A percentile compares a stretch with the other conserved stretches of the same genome.
Evolutionary conservation across 1,140 invertebrate genomes (phyloP).

Genomic region (Mamestra configurata): DNA sequence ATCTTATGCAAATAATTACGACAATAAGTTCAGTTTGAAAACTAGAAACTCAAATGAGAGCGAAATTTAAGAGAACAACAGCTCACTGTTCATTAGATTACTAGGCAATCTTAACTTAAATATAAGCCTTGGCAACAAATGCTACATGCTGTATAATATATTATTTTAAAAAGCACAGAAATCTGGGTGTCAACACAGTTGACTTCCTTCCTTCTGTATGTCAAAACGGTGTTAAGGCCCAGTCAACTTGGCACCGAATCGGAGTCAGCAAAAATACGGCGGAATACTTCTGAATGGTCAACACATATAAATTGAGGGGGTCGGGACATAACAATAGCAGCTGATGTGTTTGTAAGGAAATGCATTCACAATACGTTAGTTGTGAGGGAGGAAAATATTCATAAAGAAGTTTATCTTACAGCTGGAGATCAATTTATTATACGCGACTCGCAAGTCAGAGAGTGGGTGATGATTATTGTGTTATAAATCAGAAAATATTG

Average conservation of each 20-base stretch:
- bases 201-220: not conserved
- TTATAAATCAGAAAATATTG: no score
- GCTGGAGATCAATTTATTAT: not conserved
- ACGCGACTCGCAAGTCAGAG: no score
- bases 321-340: constrained; percentile 4
- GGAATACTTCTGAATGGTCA: constrained; percentile 21
- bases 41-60: no score
- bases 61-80: no score
- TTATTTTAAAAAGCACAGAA: not conserved
- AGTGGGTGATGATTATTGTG: not conserved
- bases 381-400: not conserved
- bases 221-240: constrained; percentile 12
- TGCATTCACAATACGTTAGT: constrained; percentile 12
- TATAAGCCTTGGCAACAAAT: no score
- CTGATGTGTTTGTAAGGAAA: constrained; percentile 24
- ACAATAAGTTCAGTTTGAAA: no score
- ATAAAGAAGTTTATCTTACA: not conserved
- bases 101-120: no score
- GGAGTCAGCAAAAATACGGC: constrained; percentile 1
- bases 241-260: constrained; percentile 19
- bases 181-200: constrained; percentile 18
- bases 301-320: constrained; percentile 14
- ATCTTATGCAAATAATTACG: no score
- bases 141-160: no score
- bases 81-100: no score